Base-by-base conservation (phyloP, 2,113 vertebrate genomes). In the Alectura lathami region DNA sequence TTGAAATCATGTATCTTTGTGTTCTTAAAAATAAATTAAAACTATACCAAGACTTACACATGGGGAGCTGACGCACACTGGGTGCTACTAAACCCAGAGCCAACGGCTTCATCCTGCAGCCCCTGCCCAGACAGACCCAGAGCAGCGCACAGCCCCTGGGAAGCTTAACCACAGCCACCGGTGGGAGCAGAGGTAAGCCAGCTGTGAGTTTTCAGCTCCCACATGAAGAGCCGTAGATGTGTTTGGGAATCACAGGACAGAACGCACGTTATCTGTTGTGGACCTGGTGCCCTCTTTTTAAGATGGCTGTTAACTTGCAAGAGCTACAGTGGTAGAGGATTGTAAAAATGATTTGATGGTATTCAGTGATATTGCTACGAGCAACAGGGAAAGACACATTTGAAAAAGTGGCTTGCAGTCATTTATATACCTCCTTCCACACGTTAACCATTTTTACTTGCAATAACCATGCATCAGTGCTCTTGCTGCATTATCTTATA, bases 1-100 rank as follows among this genome's bases (percentile, higher is more conserved):
- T 97, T 97, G 95, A 96, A 96, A 97, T 95, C 95, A 91, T 97
- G 95, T 91, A 94, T 94, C 94, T 96, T 96, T 96, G 96, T 96
- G 95, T 96, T 96, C 94, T 97, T 96, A 96, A 96, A 97, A 96
- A 96, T 96, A 96, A 95, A 96, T 97, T 94, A 96, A 94, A 96
- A 96, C 86, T 60, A 94, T 89, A 96, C 88, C 90, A 94, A 11
- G 83, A 91, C 90, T 95, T 75, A 40, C 92, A 93, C 88, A 93
- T 84, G 88, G 83, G 83, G 86, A 94, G 81, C 69, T 90, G 93
- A 93, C 2, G 2, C 69, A 68, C 3, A 0, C 83, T 78, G 93
- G 76, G 68, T 83, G 91, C 91, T 91, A 18, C 75, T 48, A 40
- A 91, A 90, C 69, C 85, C 86, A 79, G 70, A 94, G 82, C 91